phyloP scores from a whole-genome alignment of 1,140 invertebrate genomes.

The Philopotamus ludificatus region DNA sequence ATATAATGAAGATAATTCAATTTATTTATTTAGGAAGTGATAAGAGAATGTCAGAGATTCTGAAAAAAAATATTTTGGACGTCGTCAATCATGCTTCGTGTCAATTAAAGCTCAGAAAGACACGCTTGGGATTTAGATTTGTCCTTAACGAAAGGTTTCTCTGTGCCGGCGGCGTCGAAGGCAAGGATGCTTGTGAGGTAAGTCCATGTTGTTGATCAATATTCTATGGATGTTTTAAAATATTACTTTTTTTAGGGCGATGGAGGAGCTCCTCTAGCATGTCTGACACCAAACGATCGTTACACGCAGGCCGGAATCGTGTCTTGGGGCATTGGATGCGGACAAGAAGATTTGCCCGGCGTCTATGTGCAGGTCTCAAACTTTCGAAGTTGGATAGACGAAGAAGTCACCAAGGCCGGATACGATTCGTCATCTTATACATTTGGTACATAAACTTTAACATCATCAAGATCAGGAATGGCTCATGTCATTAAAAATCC shows the following conservation, averaged over 20 bases:
- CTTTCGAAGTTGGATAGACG: conserved; percentile 75
- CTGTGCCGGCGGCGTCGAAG: conserved; percentile 71
- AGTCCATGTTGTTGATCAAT: background rate
- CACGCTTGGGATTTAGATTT: conserved; percentile 55
- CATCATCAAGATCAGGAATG: too few relatives aligned
- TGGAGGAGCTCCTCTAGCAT: conserved; percentile 72
- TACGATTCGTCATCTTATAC: conserved; percentile 52
- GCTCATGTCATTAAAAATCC: too few relatives aligned
- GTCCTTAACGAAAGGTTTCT: conserved; percentile 54
- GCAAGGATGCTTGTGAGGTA: conserved; percentile 70
- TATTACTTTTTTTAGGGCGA: conserved; percentile 60
- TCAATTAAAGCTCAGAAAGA: conserved; percentile 49
- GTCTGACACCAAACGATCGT: conserved; percentile 59
- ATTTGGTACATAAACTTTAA: too few relatives aligned
- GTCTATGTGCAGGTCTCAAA: conserved; percentile 75
- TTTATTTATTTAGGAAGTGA: conserved; percentile 50
- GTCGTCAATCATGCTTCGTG: conserved; percentile 55
- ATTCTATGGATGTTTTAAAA: background rate
- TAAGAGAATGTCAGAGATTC: conserved; percentile 65
- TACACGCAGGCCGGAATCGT: conserved; percentile 67
- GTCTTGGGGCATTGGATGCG: conserved; percentile 51
- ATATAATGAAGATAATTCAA: too few relatives aligned
- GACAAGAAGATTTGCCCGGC: conserved; percentile 66
- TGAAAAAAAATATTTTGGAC: conserved; percentile 63
- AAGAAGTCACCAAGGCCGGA: conserved; percentile 52